Percentiles rank a stretch among this genome's conserved stretches.
Conservation (phyloP, 2,888 invertebrate species). For the Leptothorax acervorum region DNA sequence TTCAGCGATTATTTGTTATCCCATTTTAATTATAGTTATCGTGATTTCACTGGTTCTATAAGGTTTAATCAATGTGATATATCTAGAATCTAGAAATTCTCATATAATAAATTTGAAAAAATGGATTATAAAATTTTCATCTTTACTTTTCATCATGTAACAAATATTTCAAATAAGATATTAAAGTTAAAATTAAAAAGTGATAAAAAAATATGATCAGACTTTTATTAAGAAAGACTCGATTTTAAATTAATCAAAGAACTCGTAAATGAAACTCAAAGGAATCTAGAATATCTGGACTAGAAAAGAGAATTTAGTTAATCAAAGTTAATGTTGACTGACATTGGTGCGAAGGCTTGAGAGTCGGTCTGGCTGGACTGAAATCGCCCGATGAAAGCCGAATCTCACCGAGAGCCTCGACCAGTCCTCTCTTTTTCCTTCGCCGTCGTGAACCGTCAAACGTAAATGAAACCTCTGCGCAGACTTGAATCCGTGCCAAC, state of each 20-base stretch:
- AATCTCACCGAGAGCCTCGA: slow-evolving; percentile 26
- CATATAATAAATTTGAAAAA: background rate
- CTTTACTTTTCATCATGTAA: background rate
- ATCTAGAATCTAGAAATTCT: background rate
- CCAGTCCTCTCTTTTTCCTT: background rate
- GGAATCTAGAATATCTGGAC: slow-evolving; percentile 14
- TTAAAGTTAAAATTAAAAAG: slow-evolving; percentile 8
- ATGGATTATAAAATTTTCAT: background rate
- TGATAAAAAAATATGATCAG: background rate
- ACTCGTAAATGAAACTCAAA: background rate
- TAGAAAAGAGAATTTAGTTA: slow-evolving; percentile 34
- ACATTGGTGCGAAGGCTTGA: slow-evolving; percentile 18
- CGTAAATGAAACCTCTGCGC: slow-evolving; percentile 48
- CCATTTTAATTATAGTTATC: background rate
- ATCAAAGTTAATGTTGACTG: slow-evolving; percentile 49
- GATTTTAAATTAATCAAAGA: slow-evolving; percentile 38
- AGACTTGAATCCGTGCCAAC: slow-evolving; percentile 44
- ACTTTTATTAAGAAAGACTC: background rate
- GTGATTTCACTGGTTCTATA: background rate
- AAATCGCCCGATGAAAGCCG: slow-evolving; percentile 40
- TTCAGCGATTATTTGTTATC: slow-evolving; percentile 29
- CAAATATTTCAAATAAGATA: background rate
- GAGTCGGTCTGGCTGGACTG: background rate
- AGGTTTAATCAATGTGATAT: background rate
- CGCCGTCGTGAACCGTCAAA: slow-evolving; percentile 32